Evolutionary conservation across 2,113 vertebrate species (phyloP), one percentile per base, ranked within the genome.

Genomic region (Dasyornis broadbenti): DNA sequence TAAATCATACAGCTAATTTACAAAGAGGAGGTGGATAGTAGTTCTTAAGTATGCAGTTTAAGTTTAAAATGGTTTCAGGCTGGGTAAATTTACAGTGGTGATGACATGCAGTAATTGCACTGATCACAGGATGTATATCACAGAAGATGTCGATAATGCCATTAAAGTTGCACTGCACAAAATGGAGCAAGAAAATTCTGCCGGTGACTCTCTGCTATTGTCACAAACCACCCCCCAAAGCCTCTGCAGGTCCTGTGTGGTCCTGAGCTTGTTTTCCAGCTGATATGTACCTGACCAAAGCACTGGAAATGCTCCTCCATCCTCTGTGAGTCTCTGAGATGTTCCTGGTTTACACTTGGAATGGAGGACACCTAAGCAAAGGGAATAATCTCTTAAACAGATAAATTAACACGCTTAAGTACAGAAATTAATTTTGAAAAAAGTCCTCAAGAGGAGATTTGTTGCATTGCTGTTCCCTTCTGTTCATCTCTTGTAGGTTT

Each of bases 1-100:
- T 98, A 98, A 98, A 98, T 98, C 98, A 97, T 92, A 97, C 81
- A 97, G 96, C 94, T 97, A 97, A 98, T 97, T 98, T 97, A 98
- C 95, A 97, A 97, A 98, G 93, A 97, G 94, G 95, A 98, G 97
- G 98, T 98, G 97, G 97, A 95, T 84, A 95, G 96, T 96, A 90
- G 82, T 89, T 89, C 95, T 97, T 98, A 96, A 94, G 95, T 79
- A 83, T 93, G 94, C 94, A 97, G 90, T 97, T 97, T 84, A 95
- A 97, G 97, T 97, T 95, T 92, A 92, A 97, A 97, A 97, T 95
- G 94, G 96, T 97, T 97, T 97, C 95, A 90, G 95, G 95, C 96
- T 79, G 71, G 95, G 96, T 95, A 97, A 96, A 97, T 97, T 97
- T 97, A 96, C 90, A 93, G 89, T 81, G 90, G 94, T 90, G 95